Conservation (phyloP, 1,140 invertebrate genomes). For the Zaprionus capensis region DNA sequence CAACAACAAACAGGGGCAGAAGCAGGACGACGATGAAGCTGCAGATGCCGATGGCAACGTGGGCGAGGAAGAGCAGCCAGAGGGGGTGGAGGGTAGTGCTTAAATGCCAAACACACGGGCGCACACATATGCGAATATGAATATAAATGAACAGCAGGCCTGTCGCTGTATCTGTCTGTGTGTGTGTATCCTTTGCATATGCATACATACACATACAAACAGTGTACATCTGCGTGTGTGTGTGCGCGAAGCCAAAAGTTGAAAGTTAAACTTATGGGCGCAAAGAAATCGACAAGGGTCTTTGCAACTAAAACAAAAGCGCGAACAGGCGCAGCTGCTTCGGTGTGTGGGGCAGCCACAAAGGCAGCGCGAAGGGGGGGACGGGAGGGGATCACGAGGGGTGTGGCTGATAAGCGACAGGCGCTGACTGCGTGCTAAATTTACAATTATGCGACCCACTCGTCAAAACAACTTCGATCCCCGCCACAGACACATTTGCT, state of each 20-base stretch:
- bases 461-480: conserved; percentile 25
- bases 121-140: conserved; percentile 73
- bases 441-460: conserved; percentile 51
- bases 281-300: conserved; percentile 45
- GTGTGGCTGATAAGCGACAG: not conserved
- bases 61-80: not conserved
- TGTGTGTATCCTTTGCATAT: not conserved
- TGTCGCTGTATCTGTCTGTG: not conserved
- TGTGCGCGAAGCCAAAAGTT: conserved; percentile 38
- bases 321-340: conserved; percentile 48
- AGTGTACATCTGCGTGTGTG: not conserved
- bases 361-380: conserved; percentile 9
- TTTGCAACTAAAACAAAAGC: conserved; percentile 58
- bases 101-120: conserved; percentile 52
- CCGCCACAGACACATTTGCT: conserved; percentile 28
- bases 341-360: conserved; percentile 25
- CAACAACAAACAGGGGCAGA: not conserved
- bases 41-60: conserved; percentile 30
- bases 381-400: not conserved
- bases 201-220: not conserved
- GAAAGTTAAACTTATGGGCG: conserved; percentile 54
- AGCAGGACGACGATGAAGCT: conserved; percentile 19
- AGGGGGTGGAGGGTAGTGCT: conserved; percentile 44
- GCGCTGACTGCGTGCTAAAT: conserved; percentile 35
- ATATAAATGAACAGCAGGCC: conserved; percentile 77